These are phyloP conservation scores for Polymixis flavicincta DNA, from an alignment of 2,888 invertebrate species.

Conservation along the genomic window DNA sequence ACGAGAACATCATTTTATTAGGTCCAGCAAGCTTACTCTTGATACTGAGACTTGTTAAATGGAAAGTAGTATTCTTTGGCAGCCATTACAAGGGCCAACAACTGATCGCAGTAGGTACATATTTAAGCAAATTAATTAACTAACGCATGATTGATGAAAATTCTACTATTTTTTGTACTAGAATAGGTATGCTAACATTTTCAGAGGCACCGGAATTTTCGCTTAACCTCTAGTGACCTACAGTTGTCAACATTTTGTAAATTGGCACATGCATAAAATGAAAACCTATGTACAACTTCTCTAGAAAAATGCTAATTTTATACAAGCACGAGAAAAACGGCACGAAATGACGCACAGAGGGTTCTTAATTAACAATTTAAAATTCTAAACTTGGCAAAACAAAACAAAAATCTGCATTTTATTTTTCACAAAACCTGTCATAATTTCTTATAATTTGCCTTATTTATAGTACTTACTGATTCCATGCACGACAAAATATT, in stretches of 20 bases:
- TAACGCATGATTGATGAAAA: not conserved
- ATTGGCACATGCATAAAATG: not conserved
- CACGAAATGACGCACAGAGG: constrained; percentile 8
- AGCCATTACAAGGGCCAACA: not conserved
- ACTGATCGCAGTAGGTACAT: not conserved
- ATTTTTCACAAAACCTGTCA: not conserved
- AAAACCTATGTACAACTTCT: not conserved
- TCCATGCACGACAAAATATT: not conserved
- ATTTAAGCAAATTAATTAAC: not conserved
- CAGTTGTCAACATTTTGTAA: constrained; percentile 21
- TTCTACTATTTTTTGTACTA: not conserved
- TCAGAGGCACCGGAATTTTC: constrained; percentile 3
- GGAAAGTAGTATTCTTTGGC: not conserved
- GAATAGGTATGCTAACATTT: not conserved
- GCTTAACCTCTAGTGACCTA: constrained; percentile 22
- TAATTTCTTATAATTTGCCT: not conserved
- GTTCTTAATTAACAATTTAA: not conserved
- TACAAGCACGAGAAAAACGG: not conserved
- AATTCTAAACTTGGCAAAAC: constrained; percentile 1
- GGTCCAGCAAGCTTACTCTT: no score
- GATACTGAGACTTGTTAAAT: no score
- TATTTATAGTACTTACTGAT: not conserved
- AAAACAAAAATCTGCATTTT: no score
- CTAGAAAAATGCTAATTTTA: not conserved
- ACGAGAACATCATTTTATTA: no score